Conservation (phyloP, 2,113 vertebrate genomes). For the Mionectes macconnelli region DNA sequence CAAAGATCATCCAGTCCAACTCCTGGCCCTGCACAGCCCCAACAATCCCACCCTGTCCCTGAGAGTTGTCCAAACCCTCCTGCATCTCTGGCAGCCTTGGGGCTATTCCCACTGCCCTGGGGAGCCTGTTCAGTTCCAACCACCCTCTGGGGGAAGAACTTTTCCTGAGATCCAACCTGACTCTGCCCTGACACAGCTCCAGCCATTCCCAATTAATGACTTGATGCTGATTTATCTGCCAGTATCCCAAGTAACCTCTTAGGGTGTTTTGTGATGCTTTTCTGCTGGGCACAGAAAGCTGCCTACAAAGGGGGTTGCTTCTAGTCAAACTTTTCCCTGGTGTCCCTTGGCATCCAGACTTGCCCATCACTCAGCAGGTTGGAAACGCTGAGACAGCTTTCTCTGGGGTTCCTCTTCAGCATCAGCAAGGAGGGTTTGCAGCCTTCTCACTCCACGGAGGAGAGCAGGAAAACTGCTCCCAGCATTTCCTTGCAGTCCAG, state of each 20-base stretch:
- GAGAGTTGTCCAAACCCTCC: not conserved
- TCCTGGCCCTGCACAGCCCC: not conserved
- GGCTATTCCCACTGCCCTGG: not conserved
- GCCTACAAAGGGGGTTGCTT: not conserved
- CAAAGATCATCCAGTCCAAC: not conserved
- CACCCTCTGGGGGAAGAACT: not conserved
- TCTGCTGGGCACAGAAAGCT: not conserved
- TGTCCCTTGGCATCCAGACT: not conserved
- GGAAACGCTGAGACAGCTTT: not conserved
- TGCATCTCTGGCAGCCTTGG: not conserved
- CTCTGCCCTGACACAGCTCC: not conserved
- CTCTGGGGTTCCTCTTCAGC: not conserved
- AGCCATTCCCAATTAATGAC: not conserved
- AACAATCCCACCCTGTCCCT: not conserved
- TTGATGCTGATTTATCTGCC: not conserved
- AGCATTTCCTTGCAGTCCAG: not conserved
- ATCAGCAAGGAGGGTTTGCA: not conserved
- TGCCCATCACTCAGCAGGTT: fast-evolving
- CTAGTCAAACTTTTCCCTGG: not conserved
- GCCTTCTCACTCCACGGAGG: fast-evolving
- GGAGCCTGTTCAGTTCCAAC: not conserved
- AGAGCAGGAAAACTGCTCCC: not conserved
- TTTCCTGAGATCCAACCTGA: not conserved
- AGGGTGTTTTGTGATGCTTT: not conserved
- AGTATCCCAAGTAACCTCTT: not conserved